Base-by-base conservation (phyloP, 2,113 vertebrate species). In the Cavia aperea region DNA sequence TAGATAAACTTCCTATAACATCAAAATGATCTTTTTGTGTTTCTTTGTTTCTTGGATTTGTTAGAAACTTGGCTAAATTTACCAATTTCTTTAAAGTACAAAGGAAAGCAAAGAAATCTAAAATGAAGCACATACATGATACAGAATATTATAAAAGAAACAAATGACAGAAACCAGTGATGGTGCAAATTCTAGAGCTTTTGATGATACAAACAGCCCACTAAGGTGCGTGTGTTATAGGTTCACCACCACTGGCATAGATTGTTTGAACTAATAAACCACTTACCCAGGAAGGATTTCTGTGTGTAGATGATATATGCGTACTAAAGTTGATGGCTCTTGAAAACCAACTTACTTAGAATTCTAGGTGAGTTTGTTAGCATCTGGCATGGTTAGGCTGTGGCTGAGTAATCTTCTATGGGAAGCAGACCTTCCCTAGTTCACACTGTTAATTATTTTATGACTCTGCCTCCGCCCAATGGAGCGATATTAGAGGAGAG, bases 241-340 rank as follows among this genome's bases (percentile, higher is more conserved):
- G 46, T 33, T 78, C 26, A 9, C 46, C 15, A 54, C 49, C 31
- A 36, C 29, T 56, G 49, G 31, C 29, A 51, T 9, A 68, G 39
- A 56, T 18, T 60, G 2, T 18, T 36, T 26, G 2, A 31, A 18
- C 33, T 5, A 46, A 39, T 77, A 9, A 54, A 54, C 4, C 29
- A 70, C 24, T 78, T 16, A 26, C 33, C 5, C 2, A 7, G 5
- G 46, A 85, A 62, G 10, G 43, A 36, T 84, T 78, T 60, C 39
- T 31, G 39, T 43, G 58, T 6, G 31, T 24, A 24, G 31, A 36
- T 6, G 8, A 0, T 77, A 18, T 39, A 9, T 15, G 5, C 10
- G 8, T 65, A 39, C 3, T 23, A 29, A 60, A 86, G 0, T 0
- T 13, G 15, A 1, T 62, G 1, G 23, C 1, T 63, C 5, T 81